Base-by-base conservation (phyloP, 2,888 invertebrate genomes). In the Eilema depressum region DNA sequence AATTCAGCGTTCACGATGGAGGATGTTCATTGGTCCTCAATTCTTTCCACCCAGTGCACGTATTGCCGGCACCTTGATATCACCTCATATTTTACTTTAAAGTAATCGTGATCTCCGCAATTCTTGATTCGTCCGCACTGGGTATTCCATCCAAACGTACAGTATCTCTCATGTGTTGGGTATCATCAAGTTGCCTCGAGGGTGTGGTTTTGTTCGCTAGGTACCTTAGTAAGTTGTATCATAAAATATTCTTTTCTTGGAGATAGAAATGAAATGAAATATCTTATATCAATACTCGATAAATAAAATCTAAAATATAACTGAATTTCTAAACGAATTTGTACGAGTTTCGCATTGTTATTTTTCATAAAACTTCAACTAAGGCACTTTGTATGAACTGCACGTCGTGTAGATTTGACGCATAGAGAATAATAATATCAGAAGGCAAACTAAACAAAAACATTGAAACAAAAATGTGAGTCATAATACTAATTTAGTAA, bases 401-500 rank as follows among this genome's bases (percentile, higher is more conserved):
- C 28, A 28, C 25, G 25, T 10, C 10, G 20, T 20, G 37, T 3
- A 25, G 25, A 25, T 17, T 25, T 41, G 25, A 63, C 25, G 25
- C 41, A 41, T 12, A 37, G 25, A 57, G 37, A 33, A 66, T 30
- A 62, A 61, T 23, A 67, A 67, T 33, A n/a, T 14, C n/a, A 60
- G n/a, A 25, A 68, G 8, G 3, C 26, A 59, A 63, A 56, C 37
- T 23, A 20, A 53, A 26, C 47, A 14, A 30, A 64, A 53, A 59
- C 30, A 17, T 60, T 17, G 20, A 67, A 63, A 59, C 53, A 61
- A 53, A 67, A 63, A 68, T 33, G 37, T 60, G 26, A 57, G 17
- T 28, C 37, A 47, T 60, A 57, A 30, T 62, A 61, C 20, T 63
- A 70, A 75, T 68, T 65, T 66, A 60, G 26, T 66, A 66, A 56